Conservation (phyloP, 2,888 invertebrate genomes). For the Hetaerina titia region DNA sequence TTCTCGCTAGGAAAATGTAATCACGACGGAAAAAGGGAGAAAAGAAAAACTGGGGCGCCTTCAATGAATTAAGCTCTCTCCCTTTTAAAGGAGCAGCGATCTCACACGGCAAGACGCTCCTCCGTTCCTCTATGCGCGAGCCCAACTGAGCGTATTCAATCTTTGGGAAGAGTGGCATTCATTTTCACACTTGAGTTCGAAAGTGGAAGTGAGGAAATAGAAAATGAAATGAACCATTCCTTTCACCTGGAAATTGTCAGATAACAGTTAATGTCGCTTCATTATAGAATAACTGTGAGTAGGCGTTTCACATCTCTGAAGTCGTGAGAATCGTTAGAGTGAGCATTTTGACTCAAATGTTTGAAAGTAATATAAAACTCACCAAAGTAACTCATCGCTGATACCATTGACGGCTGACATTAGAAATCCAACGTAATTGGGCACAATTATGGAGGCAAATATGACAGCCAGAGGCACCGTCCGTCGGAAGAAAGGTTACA, state of each 20-base stretch:
- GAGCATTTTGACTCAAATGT: no score
- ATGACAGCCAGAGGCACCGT: no score
- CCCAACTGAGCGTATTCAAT: neutral
- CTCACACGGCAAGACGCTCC: neutral
- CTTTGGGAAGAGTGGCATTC: neutral
- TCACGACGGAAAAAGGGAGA: neutral
- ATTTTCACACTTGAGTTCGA: neutral
- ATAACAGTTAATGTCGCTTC: neutral
- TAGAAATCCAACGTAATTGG: no score
- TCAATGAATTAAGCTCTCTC: neutral
- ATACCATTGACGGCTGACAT: no score
- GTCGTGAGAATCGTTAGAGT: no score
- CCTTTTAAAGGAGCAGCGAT: neutral
- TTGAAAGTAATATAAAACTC: no score
- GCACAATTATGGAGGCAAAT: no score
- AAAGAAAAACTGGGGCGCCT: neutral
- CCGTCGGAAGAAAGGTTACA: no score
- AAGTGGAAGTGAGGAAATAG: neutral
- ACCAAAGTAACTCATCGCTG: no score
- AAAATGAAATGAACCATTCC: neutral
- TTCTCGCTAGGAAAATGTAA: neutral
- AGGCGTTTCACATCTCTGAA: no score
- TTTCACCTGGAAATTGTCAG: neutral
- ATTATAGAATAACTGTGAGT: no score
- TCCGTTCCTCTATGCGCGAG: neutral